phyloP scores from a whole-genome alignment of 2,113 vertebrate species.

The Forbesichthys papilliferus region DNA sequence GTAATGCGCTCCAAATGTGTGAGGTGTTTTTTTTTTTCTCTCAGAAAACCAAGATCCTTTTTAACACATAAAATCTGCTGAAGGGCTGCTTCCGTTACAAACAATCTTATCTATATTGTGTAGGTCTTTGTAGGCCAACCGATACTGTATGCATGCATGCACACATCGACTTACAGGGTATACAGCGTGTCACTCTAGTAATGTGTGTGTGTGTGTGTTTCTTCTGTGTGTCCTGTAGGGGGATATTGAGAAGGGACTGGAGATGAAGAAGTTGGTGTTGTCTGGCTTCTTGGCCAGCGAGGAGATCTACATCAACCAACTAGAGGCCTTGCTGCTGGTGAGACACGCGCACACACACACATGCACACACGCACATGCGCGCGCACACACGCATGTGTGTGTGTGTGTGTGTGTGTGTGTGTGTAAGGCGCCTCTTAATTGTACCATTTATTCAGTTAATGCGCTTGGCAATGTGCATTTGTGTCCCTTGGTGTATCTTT shows the following conservation, averaged over 20 bases:
- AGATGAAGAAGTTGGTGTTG: slow-evolving; percentile 97
- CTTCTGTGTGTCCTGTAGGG: slow-evolving; percentile 73
- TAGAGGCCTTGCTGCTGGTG: slow-evolving; percentile 93
- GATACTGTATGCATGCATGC: neutral
- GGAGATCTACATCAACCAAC: slow-evolving; percentile 98
- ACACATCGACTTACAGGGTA: neutral
- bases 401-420: no score
- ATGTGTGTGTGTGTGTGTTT: neutral
- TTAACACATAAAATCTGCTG: neutral
- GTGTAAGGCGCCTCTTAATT: neutral
- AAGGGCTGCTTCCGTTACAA: no score
- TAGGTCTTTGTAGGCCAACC: neutral
- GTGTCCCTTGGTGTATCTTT: no score
- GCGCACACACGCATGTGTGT: no score
- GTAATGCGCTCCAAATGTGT: neutral
- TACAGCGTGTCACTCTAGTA: slow-evolving; percentile 3
- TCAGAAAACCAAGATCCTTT: neutral
- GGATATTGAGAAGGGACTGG: slow-evolving; percentile 90
- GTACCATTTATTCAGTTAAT: neutral
- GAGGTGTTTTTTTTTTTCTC: neutral
- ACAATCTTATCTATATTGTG: neutral
- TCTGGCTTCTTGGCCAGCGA: slow-evolving; percentile 95
- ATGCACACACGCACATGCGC: neutral
- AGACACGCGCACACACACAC: slow-evolving; percentile 44
- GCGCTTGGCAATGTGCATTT: no score